phyloP scores from a whole-genome alignment of 2,797 vertebrate species.

The Echeneis naucrates region DNA sequence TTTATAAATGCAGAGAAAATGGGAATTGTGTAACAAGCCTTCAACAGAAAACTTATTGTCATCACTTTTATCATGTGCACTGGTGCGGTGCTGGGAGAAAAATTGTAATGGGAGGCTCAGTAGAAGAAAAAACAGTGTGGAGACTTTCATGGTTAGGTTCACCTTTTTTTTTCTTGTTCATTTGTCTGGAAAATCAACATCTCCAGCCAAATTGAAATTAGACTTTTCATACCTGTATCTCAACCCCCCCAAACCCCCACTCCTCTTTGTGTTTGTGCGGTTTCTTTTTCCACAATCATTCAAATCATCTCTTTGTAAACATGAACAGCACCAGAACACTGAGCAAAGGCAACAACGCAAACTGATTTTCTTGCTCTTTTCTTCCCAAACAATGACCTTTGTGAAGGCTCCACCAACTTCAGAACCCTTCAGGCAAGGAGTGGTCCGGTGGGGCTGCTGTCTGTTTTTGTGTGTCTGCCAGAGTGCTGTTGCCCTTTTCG shows the following conservation, averaged over 20 bases:
- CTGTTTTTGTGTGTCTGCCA: constrained; percentile 49
- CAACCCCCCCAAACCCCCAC: neutral
- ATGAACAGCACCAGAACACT: constrained; percentile 2
- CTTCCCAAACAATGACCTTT: constrained; percentile 59
- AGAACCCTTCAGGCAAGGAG: constrained; percentile 56
- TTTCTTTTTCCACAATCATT: neutral
- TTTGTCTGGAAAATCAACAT: constrained; percentile 4
- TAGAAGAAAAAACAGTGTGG: neutral
- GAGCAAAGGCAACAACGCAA: constrained; percentile 22
- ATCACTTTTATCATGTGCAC: neutral
- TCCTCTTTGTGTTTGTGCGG: neutral
- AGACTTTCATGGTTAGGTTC: neutral
- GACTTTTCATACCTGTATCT: neutral
- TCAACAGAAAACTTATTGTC: neutral
- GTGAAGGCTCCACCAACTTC: constrained; percentile 57
- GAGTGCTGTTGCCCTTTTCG: constrained; percentile 71
- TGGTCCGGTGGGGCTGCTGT: constrained; percentile 52
- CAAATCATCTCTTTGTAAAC: neutral
- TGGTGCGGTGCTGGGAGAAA: neutral
- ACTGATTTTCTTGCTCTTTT: constrained; percentile 43
- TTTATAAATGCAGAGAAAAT: constrained; percentile 1
- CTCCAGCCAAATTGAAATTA: constrained; percentile 8
- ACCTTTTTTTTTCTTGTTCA: neutral
- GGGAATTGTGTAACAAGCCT: neutral
- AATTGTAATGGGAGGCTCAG: neutral